Base-by-base conservation (phyloP, 2,113 vertebrate genomes). In the Entelurus aequoreus region DNA sequence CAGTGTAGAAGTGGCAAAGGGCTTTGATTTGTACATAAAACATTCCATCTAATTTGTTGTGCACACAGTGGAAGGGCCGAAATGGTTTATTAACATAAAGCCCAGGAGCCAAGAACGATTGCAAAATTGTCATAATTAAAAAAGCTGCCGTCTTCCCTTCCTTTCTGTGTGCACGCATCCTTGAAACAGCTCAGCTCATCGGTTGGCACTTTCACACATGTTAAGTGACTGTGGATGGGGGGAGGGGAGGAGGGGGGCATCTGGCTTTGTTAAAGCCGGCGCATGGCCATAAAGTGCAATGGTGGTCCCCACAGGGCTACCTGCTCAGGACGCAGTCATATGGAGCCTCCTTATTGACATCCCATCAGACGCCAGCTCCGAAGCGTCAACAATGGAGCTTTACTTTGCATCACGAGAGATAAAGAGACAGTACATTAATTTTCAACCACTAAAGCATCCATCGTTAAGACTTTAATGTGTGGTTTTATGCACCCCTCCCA, bases 101-200 rank as follows among this genome's bases (percentile, higher is more conserved):
- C 81, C 75, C 77, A 63, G 77, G 85, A 85, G 82, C 68, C 63
- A 56, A 50, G 21, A 35, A 66, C 65, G 69, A 81, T 72, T 82
- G 79, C 82, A 77, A 85, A 89, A 88, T 88, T 78, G 82, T 80
- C 75, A 79, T 89, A 88, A 91, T 90, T 86, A 87, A 88, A 88
- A 80, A 76, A 78, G 62, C 72, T 50, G 58, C 68, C 65, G 71
- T 58, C 55, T 55, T 52, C 28, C 10, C n/a, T 13, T 50, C 67
- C 72, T 77, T 54, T 50, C 51, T 71, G 60, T 75, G 74, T 80
- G 81, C 74, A 72, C 79, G 78, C 79, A 84, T 75, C 80, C 78
- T 83, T 80, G 72, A 85, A 87, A 84, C 87, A 87, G 88, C 83
- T 85, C 81, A 88, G 81, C 77, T 76, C 80, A 71, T 86, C 63